Evolutionary conservation across 2,888 invertebrate genomes (phyloP), one percentile per base, ranked within the genome.

Genomic region (Lasioglossum lativentre): DNA sequence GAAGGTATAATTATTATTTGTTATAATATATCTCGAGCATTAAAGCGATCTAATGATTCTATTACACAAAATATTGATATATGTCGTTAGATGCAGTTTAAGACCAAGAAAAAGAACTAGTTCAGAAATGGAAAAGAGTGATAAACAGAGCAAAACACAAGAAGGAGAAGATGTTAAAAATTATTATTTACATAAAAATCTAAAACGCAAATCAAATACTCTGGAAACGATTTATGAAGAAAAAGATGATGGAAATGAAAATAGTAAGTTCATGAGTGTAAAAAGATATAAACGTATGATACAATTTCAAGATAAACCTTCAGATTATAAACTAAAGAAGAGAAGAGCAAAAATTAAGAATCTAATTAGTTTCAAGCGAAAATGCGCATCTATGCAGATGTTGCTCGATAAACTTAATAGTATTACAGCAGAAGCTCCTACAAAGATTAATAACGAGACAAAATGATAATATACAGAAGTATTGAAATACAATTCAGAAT

Each of bases 161-260:
- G 27, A 30, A 23, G 34, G 12, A 74, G 42, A 93, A 16, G 91
- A 93, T 92, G 95, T 96, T 81, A 96, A 96, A 91, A 96, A 96
- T 71, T 95, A 96, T 88, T 96, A 96, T 92, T 95, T 96, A 63
- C 96, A 96, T 90, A 96, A 96, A 92, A 96, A 95, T 92, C 94
- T 96, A 0, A 96, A 96, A 91, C 95, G 95, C 71, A 88, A 95
- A 63, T 95, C 96, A 75, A 96, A 96, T 90, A 96, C 95, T 82
- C 95, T 97, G 90, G 97, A 97, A 94, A 97, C 97, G 3, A 97
- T 97, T 92, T 96, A 96, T 92, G 97, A 97, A 94, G 97, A 97
- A 89, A 96, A 96, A 90, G 95, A 95, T 85, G 95, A 94, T 72
- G 95, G 91, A 84, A 95, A 93, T 87, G 95, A 95, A 75, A 93